A percentile compares a stretch with the other conserved stretches of the same genome.
Conservation (phyloP, 2,113 vertebrate genomes). For the Gymnorhina tibicen region DNA sequence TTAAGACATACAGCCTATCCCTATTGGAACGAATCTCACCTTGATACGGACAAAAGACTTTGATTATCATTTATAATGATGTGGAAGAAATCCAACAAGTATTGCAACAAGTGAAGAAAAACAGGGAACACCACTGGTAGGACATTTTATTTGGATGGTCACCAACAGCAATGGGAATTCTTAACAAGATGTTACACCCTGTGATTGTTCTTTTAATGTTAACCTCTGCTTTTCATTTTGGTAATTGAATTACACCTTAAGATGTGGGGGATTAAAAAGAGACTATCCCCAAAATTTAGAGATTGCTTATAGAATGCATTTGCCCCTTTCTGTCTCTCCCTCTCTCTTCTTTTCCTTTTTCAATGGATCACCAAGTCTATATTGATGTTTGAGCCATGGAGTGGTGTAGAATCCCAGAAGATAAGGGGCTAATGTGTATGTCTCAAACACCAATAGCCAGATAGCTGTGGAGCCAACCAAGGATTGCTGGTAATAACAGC, state of each 20-base stretch:
- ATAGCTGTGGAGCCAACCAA: not conserved
- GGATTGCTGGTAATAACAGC: not conserved
- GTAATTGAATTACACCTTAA: not conserved
- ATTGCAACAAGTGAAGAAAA: not conserved
- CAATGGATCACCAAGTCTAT: not conserved
- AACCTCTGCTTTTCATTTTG: not conserved
- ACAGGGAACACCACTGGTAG: not conserved
- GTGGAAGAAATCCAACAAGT: not conserved
- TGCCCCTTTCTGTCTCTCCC: not conserved
- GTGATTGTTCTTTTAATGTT: not conserved
- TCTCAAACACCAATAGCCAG: not conserved
- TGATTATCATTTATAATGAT: not conserved
- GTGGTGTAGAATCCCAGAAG: not conserved
- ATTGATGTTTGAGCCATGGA: not conserved
- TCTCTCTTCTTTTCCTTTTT: not conserved
- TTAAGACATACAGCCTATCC: not conserved
- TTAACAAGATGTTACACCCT: not conserved
- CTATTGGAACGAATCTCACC: not conserved
- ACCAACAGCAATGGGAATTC: not conserved
- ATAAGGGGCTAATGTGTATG: not conserved
- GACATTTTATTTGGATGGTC: not conserved
- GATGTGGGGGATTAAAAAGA: not conserved
- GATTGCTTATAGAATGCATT: not conserved
- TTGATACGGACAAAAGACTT: not conserved
- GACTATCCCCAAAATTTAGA: not conserved